Base-by-base conservation (phyloP, 2,888 invertebrate species). In the Escarpia spicata region DNA sequence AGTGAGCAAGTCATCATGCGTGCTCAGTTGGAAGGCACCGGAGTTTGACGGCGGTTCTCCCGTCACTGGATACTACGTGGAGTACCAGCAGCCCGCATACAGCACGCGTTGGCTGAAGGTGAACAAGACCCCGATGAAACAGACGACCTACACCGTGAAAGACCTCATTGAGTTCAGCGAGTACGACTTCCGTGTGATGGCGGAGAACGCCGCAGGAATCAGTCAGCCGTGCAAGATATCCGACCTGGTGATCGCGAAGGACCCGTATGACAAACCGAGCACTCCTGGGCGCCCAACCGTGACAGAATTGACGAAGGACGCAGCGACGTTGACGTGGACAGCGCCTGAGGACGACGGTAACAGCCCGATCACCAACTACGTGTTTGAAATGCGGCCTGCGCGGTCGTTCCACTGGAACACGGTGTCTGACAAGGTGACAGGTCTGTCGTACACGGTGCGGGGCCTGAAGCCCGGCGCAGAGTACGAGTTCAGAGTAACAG, bases 191-290 rank as follows among this genome's bases (percentile, higher is more conserved):
- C 97, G 98, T 43, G 98, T 99, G 0, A 97, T 97, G 91, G 98
- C 98, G 26, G 97, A 98, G 43, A 98, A 98, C 97, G 98, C 98
- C 94, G 99, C 99, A 3, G 99, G 99, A 3, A 98, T 98, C 0
- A 98, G 99, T 90, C 98, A 98, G 94, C 98, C 99, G 0, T 98
- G 99, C 92, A 98, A 95, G 91, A 92, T 94, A 0, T 94, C 94
- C 52, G 95, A 95, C n/a, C 89, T 94, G 9, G 94, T 95, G n/a
- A 95, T 94, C 93, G 95, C 96, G 92, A 95, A 98, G 96, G 97
- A 97, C 95, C 97, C 98, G 95, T 97, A 97, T 95, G 98, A 98
- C 98, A 93, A 94, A 89, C 94, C 94, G 15, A 92, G 93, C 26
- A 93, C 92, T 60, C 94, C 94, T 15, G 93, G 93, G 43, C 52